phyloP scores from a whole-genome alignment of 2,113 vertebrate species.

The Mobula hypostoma region DNA sequence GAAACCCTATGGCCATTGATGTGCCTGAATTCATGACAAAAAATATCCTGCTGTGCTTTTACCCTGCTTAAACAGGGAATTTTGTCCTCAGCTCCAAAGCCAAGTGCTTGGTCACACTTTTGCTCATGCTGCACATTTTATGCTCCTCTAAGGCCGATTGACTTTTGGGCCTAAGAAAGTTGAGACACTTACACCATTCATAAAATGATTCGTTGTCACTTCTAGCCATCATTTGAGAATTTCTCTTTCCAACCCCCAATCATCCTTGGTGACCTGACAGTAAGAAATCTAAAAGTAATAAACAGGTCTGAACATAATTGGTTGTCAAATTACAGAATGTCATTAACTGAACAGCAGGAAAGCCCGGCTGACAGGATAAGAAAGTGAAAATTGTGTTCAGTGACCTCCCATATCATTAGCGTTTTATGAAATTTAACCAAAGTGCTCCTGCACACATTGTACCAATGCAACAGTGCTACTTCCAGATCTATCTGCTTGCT shows the following conservation, averaged over 20 bases:
- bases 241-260: not conserved
- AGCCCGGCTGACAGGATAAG: conserved; percentile 34
- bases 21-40: no score
- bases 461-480: conserved; percentile 28
- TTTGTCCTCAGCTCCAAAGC: not conserved
- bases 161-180: not conserved
- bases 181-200: not conserved
- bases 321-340: not conserved
- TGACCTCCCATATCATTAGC: conserved; percentile 34
- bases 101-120: not conserved
- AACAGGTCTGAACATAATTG: conserved; percentile 39
- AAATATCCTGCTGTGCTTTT: not conserved
- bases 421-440: conserved; percentile 29
- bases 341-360: conserved; percentile 38
- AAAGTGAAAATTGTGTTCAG: conserved; percentile 34
- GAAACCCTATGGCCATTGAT: no score
- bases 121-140: not conserved
- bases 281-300: conserved; percentile 36
- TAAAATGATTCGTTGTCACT: not conserved
- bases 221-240: not conserved
- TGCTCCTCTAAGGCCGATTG: not conserved
- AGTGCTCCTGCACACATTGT: conserved; percentile 17
- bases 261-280: not conserved
- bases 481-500: conserved; percentile 32
- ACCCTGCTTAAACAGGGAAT: not conserved